Percentiles rank a stretch among this genome's conserved stretches.
Conservation (phyloP, 2,797 vertebrate species). For the Steatocranus sp. region DNA sequence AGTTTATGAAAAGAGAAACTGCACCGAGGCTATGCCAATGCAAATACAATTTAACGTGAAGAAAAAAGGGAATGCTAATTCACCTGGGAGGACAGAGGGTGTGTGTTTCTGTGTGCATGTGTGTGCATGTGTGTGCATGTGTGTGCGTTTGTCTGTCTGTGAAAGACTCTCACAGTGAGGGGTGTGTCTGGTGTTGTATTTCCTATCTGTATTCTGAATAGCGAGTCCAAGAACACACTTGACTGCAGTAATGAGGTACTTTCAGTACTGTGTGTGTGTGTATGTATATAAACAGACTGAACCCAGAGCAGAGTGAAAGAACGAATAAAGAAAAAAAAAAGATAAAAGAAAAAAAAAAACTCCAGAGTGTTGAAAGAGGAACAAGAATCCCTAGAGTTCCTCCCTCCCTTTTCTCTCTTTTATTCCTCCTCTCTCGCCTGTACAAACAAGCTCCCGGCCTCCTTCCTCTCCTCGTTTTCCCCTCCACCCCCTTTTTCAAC, state of each 20-base stretch:
- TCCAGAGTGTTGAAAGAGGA: conserved; percentile 27
- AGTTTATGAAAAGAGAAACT: background rate
- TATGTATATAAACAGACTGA: background rate
- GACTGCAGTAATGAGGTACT: conserved; percentile 40
- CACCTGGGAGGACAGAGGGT: conserved; percentile 19
- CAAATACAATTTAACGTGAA: conserved; percentile 22
- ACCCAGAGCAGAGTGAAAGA: background rate
- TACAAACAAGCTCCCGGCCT: conserved; percentile 14
- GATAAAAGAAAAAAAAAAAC: conserved; percentile 29
- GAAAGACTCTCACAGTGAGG: conserved; percentile 35
- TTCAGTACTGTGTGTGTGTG: background rate
- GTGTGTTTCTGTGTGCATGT: background rate
- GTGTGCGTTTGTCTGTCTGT: background rate
- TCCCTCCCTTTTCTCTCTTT: background rate
- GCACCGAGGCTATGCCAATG: background rate
- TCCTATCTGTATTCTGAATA: conserved; percentile 49
- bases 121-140: background rate
- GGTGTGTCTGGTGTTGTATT: conserved; percentile 63
- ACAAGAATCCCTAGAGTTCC: conserved; percentile 45
- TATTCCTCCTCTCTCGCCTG: conserved; percentile 3
- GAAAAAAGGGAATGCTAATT: conserved; percentile 21
- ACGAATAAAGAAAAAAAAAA: background rate
- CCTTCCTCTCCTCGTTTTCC: background rate
- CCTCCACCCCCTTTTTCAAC: conserved; percentile 2
- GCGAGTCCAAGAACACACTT: conserved; percentile 42